phyloP scores from a whole-genome alignment of 2,113 vertebrate genomes.

The Erythrolamprus reginae region DNA sequence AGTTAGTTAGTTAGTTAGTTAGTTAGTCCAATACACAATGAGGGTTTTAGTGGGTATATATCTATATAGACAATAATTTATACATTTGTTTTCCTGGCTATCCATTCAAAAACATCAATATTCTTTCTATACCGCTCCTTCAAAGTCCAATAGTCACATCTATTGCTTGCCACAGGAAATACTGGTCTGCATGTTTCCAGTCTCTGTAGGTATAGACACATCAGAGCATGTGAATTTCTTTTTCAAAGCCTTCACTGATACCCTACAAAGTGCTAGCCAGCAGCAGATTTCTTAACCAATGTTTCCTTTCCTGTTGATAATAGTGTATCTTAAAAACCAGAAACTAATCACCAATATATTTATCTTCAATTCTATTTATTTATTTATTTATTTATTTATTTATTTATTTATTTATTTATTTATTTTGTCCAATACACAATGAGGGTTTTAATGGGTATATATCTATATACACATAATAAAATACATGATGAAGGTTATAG shows the following conservation, averaged over 20 bases:
- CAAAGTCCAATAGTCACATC: neutral
- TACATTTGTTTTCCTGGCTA: neutral
- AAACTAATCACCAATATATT: neutral
- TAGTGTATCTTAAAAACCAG: neutral
- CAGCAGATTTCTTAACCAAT: neutral
- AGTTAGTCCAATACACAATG: no score
- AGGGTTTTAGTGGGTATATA: no score
- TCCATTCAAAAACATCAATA: neutral
- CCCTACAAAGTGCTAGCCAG: neutral
- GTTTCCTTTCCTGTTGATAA: neutral
- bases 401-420: no score
- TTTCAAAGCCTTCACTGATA: neutral
- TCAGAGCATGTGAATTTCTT: neutral
- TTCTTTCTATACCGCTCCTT: neutral
- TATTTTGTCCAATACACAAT: no score
- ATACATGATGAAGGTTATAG: no score
- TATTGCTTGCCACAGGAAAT: neutral
- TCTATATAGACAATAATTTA: no score
- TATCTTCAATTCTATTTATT: neutral
- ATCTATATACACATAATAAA: no score
- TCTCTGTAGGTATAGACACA: neutral
- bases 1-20: no score
- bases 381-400: no score
- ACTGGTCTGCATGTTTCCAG: neutral
- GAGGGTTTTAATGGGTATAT: no score